Percentiles rank a stretch among this genome's conserved stretches.
Conservation (phyloP, 1,140 invertebrate genomes). For the Ladona fulva region DNA sequence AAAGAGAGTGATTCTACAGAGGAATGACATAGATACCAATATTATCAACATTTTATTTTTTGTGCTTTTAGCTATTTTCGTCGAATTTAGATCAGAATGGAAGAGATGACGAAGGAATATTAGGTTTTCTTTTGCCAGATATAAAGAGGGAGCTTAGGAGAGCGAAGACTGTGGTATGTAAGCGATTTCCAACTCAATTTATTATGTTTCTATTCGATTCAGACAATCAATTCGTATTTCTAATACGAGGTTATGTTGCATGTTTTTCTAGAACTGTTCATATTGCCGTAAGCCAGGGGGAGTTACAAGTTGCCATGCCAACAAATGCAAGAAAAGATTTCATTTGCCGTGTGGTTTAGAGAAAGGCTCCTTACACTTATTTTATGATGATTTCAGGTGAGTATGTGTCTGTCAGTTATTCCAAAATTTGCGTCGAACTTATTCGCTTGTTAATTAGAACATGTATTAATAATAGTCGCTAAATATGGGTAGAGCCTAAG, state of each 20-base stretch:
- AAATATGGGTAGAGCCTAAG: too few relatives aligned
- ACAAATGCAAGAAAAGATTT: constrained; percentile 46
- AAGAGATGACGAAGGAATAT: constrained; percentile 47
- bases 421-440: too few relatives aligned
- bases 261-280: constrained; percentile 41
- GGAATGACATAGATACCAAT: too few relatives aligned
- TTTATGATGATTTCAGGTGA: constrained; percentile 51
- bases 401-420: too few relatives aligned
- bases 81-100: constrained; percentile 52
- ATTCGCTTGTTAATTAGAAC: too few relatives aligned
- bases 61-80: constrained; percentile 43
- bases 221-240: too few relatives aligned
- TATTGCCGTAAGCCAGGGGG: constrained; percentile 51
- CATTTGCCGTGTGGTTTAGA: constrained; percentile 53
- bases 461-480: too few relatives aligned
- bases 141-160: constrained; percentile 48
- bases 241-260: too few relatives aligned
- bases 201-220: too few relatives aligned
- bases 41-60: neutral
- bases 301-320: constrained; percentile 49
- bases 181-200: neutral
- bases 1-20: neutral
- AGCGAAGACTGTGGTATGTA: constrained; percentile 42
- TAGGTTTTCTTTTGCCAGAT: constrained; percentile 51
- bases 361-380: constrained; percentile 47